phyloP scores from a whole-genome alignment of 2,888 invertebrate species.

The Melinopterus prodromus region DNA sequence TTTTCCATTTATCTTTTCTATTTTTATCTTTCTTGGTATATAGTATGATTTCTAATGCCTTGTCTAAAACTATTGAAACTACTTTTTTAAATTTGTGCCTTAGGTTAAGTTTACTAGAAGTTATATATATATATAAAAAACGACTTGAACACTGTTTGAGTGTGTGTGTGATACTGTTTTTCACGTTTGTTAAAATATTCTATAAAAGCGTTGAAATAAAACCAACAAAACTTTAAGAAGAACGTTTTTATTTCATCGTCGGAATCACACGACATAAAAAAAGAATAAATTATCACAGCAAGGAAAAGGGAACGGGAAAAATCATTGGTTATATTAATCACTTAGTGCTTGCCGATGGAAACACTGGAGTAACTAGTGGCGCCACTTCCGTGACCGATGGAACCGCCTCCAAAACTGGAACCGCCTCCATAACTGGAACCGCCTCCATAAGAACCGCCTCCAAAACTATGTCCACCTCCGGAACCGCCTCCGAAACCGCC shows the following conservation, averaged over 20 bases:
- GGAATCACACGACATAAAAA: neutral
- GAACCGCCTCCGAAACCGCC: slow-evolving; percentile 43
- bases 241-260: neutral
- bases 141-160: neutral
- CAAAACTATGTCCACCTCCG: slow-evolving; percentile 44
- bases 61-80: no score
- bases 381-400: slow-evolving; percentile 43
- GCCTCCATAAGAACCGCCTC: slow-evolving; percentile 46
- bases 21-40: no score
- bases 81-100: no score
- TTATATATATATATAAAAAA: neutral
- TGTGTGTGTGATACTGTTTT: slow-evolving; percentile 22
- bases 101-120: neutral
- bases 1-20: no score
- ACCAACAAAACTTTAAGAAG: neutral
- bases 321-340: slow-evolving; percentile 22
- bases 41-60: no score
- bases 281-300: slow-evolving; percentile 43
- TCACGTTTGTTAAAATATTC: slow-evolving; percentile 27
- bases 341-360: slow-evolving; percentile 46
- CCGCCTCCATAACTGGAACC: slow-evolving; percentile 45
- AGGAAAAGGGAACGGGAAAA: slow-evolving; percentile 38
- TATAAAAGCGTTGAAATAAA: neutral
- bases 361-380: slow-evolving; percentile 51
- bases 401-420: slow-evolving; percentile 40